phyloP scores from a whole-genome alignment of 2,113 vertebrate genomes.

The Psittacara wagleri region DNA sequence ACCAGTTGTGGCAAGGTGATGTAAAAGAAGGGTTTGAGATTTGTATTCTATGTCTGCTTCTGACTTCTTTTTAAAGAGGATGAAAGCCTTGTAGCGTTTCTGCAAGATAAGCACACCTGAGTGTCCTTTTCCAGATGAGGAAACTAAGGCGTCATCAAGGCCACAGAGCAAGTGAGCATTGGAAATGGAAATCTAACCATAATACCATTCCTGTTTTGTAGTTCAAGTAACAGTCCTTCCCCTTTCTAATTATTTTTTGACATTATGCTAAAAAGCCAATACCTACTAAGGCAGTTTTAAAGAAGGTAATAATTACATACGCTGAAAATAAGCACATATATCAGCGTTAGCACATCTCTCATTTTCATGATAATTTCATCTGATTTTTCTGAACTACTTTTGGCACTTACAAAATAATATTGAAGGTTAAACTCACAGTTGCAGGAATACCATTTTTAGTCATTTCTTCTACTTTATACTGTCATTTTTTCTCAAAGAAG shows the following conservation, averaged over 20 bases:
- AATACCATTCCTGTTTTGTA: not conserved
- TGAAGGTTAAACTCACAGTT: not conserved
- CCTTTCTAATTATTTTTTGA: not conserved
- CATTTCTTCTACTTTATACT: not conserved
- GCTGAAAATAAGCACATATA: not conserved
- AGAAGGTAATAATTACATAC: not conserved
- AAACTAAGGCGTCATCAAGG: not conserved
- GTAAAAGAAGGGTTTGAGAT: not conserved
- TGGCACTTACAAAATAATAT: not conserved
- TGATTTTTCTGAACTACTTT: not conserved
- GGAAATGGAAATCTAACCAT: not conserved
- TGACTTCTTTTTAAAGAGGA: not conserved
- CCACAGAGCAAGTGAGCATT: not conserved
- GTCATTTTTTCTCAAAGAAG: not conserved
- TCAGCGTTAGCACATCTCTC: not conserved
- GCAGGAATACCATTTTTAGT: not conserved
- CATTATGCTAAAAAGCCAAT: not conserved
- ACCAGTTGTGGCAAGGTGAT: conserved; percentile 6
- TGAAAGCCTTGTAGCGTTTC: not conserved
- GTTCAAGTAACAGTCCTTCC: not conserved
- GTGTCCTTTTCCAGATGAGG: not conserved
- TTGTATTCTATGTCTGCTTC: not conserved
- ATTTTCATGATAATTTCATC: not conserved
- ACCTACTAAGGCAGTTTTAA: not conserved
- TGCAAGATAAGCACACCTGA: not conserved